Evolutionary conservation across 1,140 invertebrate genomes (phyloP), one percentile per base, ranked within the genome.

Genomic region (Diabrotica virgifera): DNA sequence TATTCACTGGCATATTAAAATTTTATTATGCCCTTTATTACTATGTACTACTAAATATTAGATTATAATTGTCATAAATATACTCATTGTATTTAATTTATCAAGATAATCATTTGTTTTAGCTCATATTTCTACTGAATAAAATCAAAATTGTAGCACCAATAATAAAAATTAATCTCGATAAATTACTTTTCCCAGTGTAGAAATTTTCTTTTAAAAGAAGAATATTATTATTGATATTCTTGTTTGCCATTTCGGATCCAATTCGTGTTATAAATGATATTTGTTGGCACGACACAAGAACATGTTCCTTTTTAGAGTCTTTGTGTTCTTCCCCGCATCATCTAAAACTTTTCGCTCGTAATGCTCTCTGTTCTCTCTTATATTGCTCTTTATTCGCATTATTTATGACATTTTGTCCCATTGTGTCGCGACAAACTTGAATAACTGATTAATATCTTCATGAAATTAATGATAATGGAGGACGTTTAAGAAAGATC

Each of bases 201-300:
- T 62, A 62, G 51, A 14, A 54, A 13, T 6, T 36, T 67, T 60
- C 65, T 59, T 72, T 72, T 75, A 71, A 73, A 66, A 64, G 24
- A 61, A 65, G 62, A 62, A 70, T 72, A 76, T 76, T 73, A 74
- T 77, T 77, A 76, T 76, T 76, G 73, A 77, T 76, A 76, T 74
- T 72, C 73, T 75, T 76, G 74, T 76, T 76, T 76, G 72, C 70
- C 67, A 70, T 73, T 77, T 74, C 65, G 65, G 69, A 64, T 65
- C 64, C 70, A 70, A 70, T 74, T 75, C 73, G 71, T 72, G 65
- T 76, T 75, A 77, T 77, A 77, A 77, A 77, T 77, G 75, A 74
- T 76, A 76, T 76, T 77, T 76, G 72, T 75, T 76, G 72, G 70
- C 70, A 74, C 71, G 74, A 66, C 67, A 73, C 70, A 62, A 54